Base-by-base conservation (phyloP, 2,113 vertebrate species). In the Xenopus laevis region DNA sequence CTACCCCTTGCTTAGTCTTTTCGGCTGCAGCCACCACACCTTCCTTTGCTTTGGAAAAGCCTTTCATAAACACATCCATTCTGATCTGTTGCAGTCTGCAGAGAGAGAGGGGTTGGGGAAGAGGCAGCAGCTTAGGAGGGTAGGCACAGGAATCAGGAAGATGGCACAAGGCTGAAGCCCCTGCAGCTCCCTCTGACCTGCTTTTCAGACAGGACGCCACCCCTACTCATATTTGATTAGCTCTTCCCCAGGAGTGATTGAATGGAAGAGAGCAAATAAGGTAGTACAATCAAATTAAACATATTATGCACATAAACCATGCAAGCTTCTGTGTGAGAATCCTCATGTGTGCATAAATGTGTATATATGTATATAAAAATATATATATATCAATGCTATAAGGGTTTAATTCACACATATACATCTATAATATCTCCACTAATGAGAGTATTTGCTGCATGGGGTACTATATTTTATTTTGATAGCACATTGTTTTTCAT, bases 31-130 rank as follows among this genome's bases (percentile, higher is more conserved):
- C 95, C 78, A 95, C 96, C 88, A 98, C 95, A 77, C 96, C 96
- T 83, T 98, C 96, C 88, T 97, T 98, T 72, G 96, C 96, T 94
- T 94, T 98, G 86, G 94, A 95, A 87, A 98, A 91, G 89, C 96
- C 96, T 88, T 98, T 98, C 95, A 96, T 98, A 81, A 98, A 93
- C 89, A 94, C 94, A 91, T 98, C 95, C 96, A 98, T 98, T 89
- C 92, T 93, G 92, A 77, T 66, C 10, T 17, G 40, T 55, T 44
- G 64, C 60, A 53, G 62, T 76, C 55, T 78, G 65, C 7, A 21
- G 57, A 64, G 27, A 71, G 64, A 61, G 23, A 27, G 11, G n/a
- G 63, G 40, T 58, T 59, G 50, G 70, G 57, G 8, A 17, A 46
- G 47, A 53, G 10, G n/a, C 7, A 33, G 4, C 12, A 30, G 66